Percentiles rank a stretch among this genome's conserved stretches.
Evolutionary conservation across 2,888 invertebrate species (phyloP).

Genomic region (Pharmacophagus antenor): DNA sequence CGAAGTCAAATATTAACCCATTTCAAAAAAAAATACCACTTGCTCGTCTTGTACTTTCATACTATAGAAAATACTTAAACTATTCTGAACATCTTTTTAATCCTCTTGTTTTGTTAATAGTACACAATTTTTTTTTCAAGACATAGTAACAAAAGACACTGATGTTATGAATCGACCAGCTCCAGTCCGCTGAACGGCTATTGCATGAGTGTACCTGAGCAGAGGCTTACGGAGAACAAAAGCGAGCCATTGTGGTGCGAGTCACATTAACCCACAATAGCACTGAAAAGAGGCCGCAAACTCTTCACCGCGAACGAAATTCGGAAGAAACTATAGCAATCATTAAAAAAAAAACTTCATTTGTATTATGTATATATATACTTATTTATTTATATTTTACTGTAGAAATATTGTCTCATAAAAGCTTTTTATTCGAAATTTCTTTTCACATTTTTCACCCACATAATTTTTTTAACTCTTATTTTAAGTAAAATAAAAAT

Average conservation of each 20-base stretch:
- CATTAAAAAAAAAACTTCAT: background rate
- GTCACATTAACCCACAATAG: conserved; percentile 13
- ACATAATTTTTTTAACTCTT: too few species aligned
- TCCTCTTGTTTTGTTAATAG: background rate
- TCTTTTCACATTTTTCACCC: too few species aligned
- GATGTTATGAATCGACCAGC: conserved; percentile 1
- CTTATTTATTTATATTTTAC: too few species aligned
- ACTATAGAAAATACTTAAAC: too few species aligned
- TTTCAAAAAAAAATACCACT: too few species aligned
- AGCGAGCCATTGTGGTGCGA: conserved; percentile 8
- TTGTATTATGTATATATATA: too few species aligned
- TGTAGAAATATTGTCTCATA: too few species aligned
- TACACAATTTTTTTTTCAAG: background rate
- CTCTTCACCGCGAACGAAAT: background rate
- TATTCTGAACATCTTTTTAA: too few species aligned
- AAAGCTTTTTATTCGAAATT: too few species aligned
- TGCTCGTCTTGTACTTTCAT: too few species aligned
- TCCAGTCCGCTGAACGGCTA: conserved; percentile 3
- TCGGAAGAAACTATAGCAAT: background rate
- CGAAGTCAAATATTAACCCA: too few species aligned
- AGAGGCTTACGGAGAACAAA: conserved; percentile 10
- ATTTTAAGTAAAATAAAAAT: too few species aligned
- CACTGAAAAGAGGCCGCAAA: conserved; percentile 1
- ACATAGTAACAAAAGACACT: conserved; percentile 6
- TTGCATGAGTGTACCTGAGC: conserved; percentile 8